These are phyloP conservation scores for Crossaster papposus DNA, from an alignment of 53 echinoderm and acorn worm species.

Conservation along the genomic window DNA sequence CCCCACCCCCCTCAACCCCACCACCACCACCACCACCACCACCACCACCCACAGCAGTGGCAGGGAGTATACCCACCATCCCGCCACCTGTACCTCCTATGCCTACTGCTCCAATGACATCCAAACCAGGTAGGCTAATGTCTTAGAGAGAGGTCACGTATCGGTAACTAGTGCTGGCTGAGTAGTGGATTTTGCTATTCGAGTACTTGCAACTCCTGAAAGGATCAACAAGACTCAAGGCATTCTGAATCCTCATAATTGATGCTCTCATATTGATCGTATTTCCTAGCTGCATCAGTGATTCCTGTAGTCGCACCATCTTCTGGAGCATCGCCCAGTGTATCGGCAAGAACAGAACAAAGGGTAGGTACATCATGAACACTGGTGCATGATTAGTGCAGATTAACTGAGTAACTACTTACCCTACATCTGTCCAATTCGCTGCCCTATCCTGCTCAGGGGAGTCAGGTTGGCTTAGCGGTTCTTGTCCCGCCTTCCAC, in stretches of 20 bases:
- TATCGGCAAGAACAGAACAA: slow-evolving; percentile 82
- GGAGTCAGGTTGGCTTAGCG: too few relatives aligned
- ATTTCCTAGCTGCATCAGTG: slow-evolving; percentile 72
- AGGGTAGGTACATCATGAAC: slow-evolving; percentile 65
- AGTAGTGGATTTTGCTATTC: too few relatives aligned
- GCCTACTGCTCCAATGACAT: slow-evolving; percentile 82
- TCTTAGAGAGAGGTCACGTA: background rate
- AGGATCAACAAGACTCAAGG: background rate
- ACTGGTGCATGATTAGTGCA: background rate
- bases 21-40: slow-evolving; percentile 62
- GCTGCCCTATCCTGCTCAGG: background rate
- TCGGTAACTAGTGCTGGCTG: slow-evolving; percentile 18
- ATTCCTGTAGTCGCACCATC: slow-evolving; percentile 50
- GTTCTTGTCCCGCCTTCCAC: too few relatives aligned
- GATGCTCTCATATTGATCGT: background rate
- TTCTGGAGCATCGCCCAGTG: slow-evolving; percentile 15
- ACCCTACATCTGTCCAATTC: background rate
- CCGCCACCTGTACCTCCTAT: slow-evolving; percentile 87
- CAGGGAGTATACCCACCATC: slow-evolving; percentile 82
- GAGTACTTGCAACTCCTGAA: background rate
- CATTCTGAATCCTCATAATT: background rate
- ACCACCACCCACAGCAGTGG: slow-evolving; percentile 41
- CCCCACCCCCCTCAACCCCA: slow-evolving; percentile 52
- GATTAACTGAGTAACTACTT: background rate
- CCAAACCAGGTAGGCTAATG: slow-evolving; percentile 76